Conservation (phyloP, 23 tunicate species). For the Oikopleura dioica region DNA sequence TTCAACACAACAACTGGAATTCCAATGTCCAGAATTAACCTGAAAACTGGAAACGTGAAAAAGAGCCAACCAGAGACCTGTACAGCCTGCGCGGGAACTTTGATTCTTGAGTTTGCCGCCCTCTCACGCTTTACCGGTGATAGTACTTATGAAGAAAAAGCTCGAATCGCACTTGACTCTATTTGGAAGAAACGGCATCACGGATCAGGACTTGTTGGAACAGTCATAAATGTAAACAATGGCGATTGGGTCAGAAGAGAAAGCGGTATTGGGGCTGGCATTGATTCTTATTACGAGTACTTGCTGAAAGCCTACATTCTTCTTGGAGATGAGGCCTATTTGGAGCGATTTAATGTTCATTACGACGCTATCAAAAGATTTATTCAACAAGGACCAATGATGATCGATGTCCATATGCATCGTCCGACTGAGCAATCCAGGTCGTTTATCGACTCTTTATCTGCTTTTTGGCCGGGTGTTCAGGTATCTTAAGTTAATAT, state of each 20-base stretch:
- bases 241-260: slow-evolving; percentile 89
- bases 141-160: slow-evolving; percentile 49
- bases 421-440: slow-evolving; percentile 43
- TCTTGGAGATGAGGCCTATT: slow-evolving; percentile 58
- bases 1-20: slow-evolving; percentile 77
- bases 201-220: slow-evolving; percentile 68
- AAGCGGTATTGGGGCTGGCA: slow-evolving; percentile 91
- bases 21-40: slow-evolving; percentile 55
- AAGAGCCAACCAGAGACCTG: slow-evolving; percentile 48
- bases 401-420: slow-evolving; percentile 77
- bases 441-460: slow-evolving; percentile 62
- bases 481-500: slow-evolving; percentile 20
- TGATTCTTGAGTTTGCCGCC: slow-evolving; percentile 74
- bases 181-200: slow-evolving; percentile 66
- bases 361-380: slow-evolving; percentile 81
- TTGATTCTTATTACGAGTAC: slow-evolving; percentile 89
- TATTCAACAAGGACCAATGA: slow-evolving; percentile 58
- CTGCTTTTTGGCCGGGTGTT: slow-evolving; percentile 94
- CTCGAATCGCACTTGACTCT: slow-evolving; percentile 57
- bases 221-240: slow-evolving; percentile 48
- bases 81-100: slow-evolving; percentile 88
- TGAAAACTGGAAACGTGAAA: slow-evolving; percentile 37
- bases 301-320: slow-evolving; percentile 57
- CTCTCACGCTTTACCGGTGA: slow-evolving; percentile 81
- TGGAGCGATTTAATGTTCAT: slow-evolving; percentile 61